Base-by-base conservation (phyloP, 1,140 invertebrate genomes). In the Drosophila repleta region DNA sequence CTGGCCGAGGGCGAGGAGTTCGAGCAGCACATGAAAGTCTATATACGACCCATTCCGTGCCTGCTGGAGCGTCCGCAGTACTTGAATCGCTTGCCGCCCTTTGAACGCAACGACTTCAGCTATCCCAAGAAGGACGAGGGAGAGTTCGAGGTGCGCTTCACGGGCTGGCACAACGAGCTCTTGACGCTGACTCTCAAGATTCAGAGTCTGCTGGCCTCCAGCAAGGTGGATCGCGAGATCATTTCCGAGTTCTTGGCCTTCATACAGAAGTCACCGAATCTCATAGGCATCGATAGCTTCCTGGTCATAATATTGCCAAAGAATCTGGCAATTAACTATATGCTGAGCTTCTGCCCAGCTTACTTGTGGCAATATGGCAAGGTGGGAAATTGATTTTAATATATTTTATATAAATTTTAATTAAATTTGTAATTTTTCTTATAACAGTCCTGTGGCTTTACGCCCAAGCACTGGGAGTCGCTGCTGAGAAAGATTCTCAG, bases 321-420 rank as follows among this genome's bases (percentile, higher is more conserved):
- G 41, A 81, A 89, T 48, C 67, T 90, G 71, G 90, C 89, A 5
- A 91, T 91, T 0, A 90, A 91, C 45, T 91, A 91, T 52, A 72
- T 91, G 78, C 48, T 91, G 13, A 83, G 84, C 55, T 90, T 91
- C 57, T 85, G 89, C 65, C 90, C 90, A 0, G 74, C 84, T 8
- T 85, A 79, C 58, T 48, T 91, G 24, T 91, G 87, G 88, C 88
- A 90, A 35, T 91, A 91, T 62, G 90, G 89, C 11, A 91, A 90
- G 82, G 90, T 91, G 18, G 18, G 29, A 68, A 56, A 90, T 84
- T 84, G 76, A 84, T 29, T 61, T 48, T 11, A 2, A 6, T 10
- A 3, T 1, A 6, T 10, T 5, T 1, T 0, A 2, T 20, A 29
- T 20, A 45, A 0, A 4, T 17, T 21, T 21, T 13, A 20, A 29